Evolutionary conservation across 2,113 vertebrate species (phyloP).

Genomic region (Dicerorhinus sumatrensis): DNA sequence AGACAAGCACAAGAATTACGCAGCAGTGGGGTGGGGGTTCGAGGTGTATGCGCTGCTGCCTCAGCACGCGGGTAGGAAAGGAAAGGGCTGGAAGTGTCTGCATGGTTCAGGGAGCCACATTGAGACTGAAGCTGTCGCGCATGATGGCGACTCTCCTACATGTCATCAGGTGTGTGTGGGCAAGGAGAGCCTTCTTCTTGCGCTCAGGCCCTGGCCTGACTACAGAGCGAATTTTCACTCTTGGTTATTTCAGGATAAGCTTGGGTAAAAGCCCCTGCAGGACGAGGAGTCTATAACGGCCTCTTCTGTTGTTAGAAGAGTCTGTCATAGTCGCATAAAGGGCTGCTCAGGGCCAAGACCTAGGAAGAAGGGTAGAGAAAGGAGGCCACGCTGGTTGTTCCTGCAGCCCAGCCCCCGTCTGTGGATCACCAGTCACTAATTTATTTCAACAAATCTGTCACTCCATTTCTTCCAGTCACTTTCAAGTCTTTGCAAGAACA

Average conservation of each 20-base stretch:
- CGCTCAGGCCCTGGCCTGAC: not conserved
- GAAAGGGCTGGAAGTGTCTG: not conserved
- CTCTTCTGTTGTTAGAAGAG: not conserved
- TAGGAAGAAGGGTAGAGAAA: not conserved
- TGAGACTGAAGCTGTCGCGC: accelerated
- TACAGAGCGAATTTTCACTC: not conserved
- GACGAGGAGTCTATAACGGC: not conserved
- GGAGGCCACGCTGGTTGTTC: not conserved
- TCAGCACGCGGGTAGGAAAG: accelerated
- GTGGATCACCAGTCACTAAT: not conserved
- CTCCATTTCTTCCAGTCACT: not conserved
- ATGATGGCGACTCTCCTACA: accelerated
- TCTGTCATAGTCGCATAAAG: not conserved
- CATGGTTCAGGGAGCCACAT: accelerated
- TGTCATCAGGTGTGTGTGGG: accelerated
- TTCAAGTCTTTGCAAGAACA: not conserved
- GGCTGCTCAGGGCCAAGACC: not conserved
- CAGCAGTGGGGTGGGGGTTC: accelerated
- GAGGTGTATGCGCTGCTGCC: accelerated
- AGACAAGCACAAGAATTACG: not conserved
- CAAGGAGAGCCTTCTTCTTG: not conserved
- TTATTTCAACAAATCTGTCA: not conserved
- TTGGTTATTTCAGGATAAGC: not conserved
- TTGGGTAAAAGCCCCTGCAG: not conserved
- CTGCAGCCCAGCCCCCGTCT: not conserved